These are phyloP conservation scores for Cherax quadricarinatus DNA, from an alignment of 1,140 invertebrate species.

Conservation along the genomic window DNA sequence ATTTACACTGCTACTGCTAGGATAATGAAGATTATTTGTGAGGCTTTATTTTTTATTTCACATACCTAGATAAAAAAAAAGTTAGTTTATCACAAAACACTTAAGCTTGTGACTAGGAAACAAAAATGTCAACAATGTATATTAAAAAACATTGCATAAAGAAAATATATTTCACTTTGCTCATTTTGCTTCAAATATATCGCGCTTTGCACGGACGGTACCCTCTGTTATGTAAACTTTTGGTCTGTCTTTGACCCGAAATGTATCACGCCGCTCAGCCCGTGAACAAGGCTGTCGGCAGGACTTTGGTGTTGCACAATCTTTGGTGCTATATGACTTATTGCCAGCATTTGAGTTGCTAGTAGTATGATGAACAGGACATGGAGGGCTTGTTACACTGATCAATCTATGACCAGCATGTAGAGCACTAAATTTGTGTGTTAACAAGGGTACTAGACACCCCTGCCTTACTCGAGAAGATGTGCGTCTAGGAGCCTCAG, in stretches of 20 bases:
- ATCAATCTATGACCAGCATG: conserved; percentile 37
- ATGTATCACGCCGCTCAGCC: conserved; percentile 59
- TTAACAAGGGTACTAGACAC: conserved; percentile 58
- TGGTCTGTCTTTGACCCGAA: conserved; percentile 69
- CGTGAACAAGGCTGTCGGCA: conserved; percentile 36
- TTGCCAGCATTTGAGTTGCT: conserved; percentile 44
- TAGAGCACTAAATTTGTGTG: conserved; percentile 53
- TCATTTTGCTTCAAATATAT: conserved; percentile 73
- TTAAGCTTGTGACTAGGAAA: conserved; percentile 72
- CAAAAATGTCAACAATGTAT: conserved; percentile 59
- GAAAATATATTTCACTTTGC: conserved; percentile 28
- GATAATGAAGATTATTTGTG: background rate
- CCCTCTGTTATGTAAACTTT: conserved; percentile 73
- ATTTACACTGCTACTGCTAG: background rate
- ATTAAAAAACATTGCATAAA: conserved; percentile 23
- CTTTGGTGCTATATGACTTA: conserved; percentile 66
- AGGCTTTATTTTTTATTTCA: conserved; percentile 47
- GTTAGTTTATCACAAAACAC: conserved; percentile 71
- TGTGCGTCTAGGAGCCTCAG: conserved; percentile 21
- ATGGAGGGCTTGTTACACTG: conserved; percentile 27
- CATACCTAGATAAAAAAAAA: conserved; percentile 46
- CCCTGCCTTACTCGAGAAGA: conserved; percentile 47
- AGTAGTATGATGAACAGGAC: conserved; percentile 33
- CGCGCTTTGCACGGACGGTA: conserved; percentile 72
- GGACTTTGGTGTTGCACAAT: conserved; percentile 21